Evolutionary conservation across 37 sponge, comb jelly and placozoan species (phyloP), one percentile per base, ranked within the genome.

Genomic region (Spongilla lacustris): DNA sequence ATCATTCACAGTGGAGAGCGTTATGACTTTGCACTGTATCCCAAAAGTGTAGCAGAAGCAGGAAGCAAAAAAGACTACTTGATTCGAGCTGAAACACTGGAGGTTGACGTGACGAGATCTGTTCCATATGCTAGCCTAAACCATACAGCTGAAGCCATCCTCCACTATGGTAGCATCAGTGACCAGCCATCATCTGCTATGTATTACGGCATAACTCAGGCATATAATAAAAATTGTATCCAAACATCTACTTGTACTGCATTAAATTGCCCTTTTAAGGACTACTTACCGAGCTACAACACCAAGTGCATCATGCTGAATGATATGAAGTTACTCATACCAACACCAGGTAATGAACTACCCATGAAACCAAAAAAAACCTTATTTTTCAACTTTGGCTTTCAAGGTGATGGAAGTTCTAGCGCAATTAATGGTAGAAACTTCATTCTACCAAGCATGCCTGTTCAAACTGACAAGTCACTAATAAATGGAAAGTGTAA

Each of bases 1-100:
- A 89, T 95, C 4, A 73, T 95, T 2, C 96, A 95, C 81, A 81
- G 83, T 30, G 96, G 96, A 50, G 96, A 95, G 66, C 81, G 96
- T 6, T 95, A 95, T 35, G 96, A 95, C 66, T 85, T 95, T 37
- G 68, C 92, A 29, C 71, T 95, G 26, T 41, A 77, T 13, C 77
- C 94, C 13, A 88, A 83, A 38, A 10, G 38, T 58, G 74, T 78
- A 27, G 28, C 74, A 72, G 48, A 82, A 49, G 21, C 30, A 2
- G 19, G 22, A 17, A 26, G 10, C n/a, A 13, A 27, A 68, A 30
- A 31, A 2, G 84, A 90, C 70, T 94, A 84, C 73, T 69, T 78
- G 82, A 94, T 94, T 14, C 67, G 89, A 77, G 94, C 94, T 70
- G 85, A 87, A n/a, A 94, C 94, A 5, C 50, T 94, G 66, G 94